Base-by-base conservation (phyloP, 2,113 vertebrate species). In the Sapajus apella region DNA sequence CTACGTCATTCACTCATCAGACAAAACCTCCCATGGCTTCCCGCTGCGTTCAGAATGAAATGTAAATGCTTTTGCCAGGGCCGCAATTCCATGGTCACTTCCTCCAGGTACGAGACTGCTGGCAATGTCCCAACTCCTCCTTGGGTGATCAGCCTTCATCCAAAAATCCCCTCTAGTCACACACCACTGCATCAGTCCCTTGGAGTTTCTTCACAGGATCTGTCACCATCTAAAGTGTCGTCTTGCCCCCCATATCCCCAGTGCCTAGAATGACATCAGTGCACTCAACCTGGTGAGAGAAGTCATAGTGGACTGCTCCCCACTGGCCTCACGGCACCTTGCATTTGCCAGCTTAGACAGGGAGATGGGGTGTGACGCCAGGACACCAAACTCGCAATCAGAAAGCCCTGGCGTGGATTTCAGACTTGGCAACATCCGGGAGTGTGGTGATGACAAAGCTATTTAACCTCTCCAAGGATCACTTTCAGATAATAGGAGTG, bases 311-410 rank as follows among this genome's bases (percentile, higher is more conserved):
- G 12, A 35, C 32, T 8, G 66, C 32, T 68, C 30, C 66, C 32
- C 0, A 0, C 32, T 8, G 32, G 14, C 32, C 32, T 30, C 66
- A 68, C 1, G 1, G 66, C 32, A 7, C 13, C 32, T 68, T 35
- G 32, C 13, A 35, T 30, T 32, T 32, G 32, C 14, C 66, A 68
- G 6, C 66, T 68, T 18, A 68, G 58, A 61, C 21, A 61, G 32
- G 6, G 66, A 68, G 66, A 32, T n/a, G 32, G 6, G 6, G 14
- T 68, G 6, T 18, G 13, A 68, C 0, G 3, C 32, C 32, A n/a
- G 5, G 16, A 68, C 16, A 18, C 32, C 30, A 68, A 35, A 7
- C 66, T 68, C 7, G 16, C 30, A n/a, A 17, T n/a, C 14, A 18
- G 58, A 61, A 61, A 5, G 6, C 32, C 1, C 16, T n/a, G 16